Conservation (phyloP, 2,797 vertebrate species). For the Sphenodon punctatus region DNA sequence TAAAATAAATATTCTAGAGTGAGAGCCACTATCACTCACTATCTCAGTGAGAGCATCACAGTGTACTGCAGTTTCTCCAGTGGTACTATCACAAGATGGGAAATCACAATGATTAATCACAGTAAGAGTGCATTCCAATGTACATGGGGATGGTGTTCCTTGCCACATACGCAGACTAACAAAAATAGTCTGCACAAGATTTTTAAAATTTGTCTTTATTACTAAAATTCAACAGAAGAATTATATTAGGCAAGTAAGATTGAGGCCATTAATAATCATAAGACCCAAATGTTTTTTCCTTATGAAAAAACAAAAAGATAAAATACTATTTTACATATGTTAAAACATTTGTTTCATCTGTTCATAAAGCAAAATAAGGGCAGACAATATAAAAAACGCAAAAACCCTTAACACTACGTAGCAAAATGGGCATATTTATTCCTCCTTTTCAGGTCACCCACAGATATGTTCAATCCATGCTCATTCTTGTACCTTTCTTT, state of each 20-base stretch:
- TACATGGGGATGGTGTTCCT: background rate
- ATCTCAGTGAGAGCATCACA: background rate
- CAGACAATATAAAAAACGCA: background rate
- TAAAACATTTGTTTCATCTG: background rate
- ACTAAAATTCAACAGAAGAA: no score
- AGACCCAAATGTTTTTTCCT: background rate
- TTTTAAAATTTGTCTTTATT: no score
- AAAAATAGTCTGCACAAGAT: no score
- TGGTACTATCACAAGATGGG: background rate
- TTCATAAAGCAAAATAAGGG: background rate
- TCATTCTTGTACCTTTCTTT: background rate
- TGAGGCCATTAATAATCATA: background rate
- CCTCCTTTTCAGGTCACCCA: background rate
- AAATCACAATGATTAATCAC: background rate
- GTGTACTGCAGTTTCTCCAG: background rate
- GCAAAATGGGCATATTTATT: background rate
- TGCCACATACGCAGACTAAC: no score
- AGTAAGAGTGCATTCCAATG: background rate
- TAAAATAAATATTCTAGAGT: no score
- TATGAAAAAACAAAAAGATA: background rate
- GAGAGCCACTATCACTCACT: fast-evolving
- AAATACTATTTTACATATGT: background rate
- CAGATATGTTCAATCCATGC: background rate
- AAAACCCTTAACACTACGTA: background rate
- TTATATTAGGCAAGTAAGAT: no score